Evolutionary conservation across 2,888 invertebrate genomes (phyloP), one percentile per base, ranked within the genome.

Genomic region (Blastobasis lacticolella): DNA sequence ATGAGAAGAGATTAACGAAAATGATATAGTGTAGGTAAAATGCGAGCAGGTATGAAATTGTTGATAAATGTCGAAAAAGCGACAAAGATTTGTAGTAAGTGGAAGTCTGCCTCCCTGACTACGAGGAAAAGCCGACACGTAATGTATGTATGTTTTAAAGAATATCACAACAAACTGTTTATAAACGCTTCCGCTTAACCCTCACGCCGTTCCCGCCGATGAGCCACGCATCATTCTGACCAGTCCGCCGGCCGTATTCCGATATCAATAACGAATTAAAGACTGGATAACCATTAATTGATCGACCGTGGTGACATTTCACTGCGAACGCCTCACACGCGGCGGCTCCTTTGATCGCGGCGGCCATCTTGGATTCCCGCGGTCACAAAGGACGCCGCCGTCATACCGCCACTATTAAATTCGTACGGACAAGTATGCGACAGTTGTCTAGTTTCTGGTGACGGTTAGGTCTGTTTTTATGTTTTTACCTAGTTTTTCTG

Each of bases 241-340:
- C 52, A 63, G 66, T 64, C 68, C 61, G 58, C 55, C 69, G 64
- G 62, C 56, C 67, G 67, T 71, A 70, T 74, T 72, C 59, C 72
- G 78, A 79, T 84, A 81, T 83, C 82, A 80, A 81, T 80, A 80
- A 73, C 76, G 69, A 69, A 77, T 78, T 80, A 76, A 76, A 67
- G 67, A 69, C 70, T 67, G 74, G 67, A 75, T 75, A 75, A 66
- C 74, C 69, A 76, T 79, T 86, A 86, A 86, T 85, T 83, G 81
- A 80, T 78, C 69, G 76, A 79, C 76, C 79, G 78, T 78, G 86
- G 86, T 86, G 87, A 88, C 86, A 88, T 88, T 87, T 86, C 74
- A 73, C 74, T 62, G 77, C 73, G 70, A 73, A 71, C 66, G 74
- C 71, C 71, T 75, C 78, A 77, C 76, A 73, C 77, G 66, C 54